phyloP scores from a whole-genome alignment of 2,113 vertebrate species.

The Hiodon alosoides region DNA sequence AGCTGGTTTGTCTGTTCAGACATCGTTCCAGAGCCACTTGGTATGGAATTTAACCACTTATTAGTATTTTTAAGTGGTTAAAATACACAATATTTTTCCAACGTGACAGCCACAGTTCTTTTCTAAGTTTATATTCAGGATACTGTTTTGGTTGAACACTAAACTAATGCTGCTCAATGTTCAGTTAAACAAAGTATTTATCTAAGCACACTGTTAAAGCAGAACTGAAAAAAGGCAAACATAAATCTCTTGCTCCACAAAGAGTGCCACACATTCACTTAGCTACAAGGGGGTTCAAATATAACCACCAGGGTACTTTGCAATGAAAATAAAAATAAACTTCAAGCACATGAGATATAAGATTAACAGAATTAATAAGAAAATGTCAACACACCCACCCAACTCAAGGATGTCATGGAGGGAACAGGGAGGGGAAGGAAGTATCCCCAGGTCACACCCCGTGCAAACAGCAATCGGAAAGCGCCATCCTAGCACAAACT shows the following conservation, averaged over 20 bases:
- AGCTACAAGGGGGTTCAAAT: constrained; percentile 19
- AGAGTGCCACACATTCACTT: constrained; percentile 22
- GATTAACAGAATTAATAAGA: too few species aligned
- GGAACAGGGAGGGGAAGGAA: constrained; percentile 45
- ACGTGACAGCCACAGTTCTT: constrained; percentile 39
- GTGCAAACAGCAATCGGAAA: constrained; percentile 61
- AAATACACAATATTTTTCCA: constrained; percentile 37
- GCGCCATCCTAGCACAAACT: constrained; percentile 34
- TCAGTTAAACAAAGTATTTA: constrained; percentile 55
- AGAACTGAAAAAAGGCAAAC: too few species aligned
- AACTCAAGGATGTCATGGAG: background rate
- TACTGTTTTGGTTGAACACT: constrained; percentile 26
- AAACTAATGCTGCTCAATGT: constrained; percentile 35
- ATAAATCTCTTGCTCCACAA: constrained; percentile 11
- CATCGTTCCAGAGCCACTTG: constrained; percentile 39
- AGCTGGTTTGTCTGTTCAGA: constrained; percentile 8
- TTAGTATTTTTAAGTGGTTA: too few species aligned
- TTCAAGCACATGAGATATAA: constrained; percentile 2
- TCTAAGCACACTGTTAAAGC: constrained; percentile 24
- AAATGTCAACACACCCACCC: too few species aligned
- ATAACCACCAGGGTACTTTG: constrained; percentile 18
- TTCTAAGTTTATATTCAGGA: constrained; percentile 44
- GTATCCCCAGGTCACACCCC: constrained; percentile 58
- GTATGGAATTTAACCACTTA: constrained; percentile 34
- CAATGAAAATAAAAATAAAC: background rate